Evolutionary conservation across 2,797 vertebrate species (phyloP).

Genomic region (Pseudocheirus occidentalis): DNA sequence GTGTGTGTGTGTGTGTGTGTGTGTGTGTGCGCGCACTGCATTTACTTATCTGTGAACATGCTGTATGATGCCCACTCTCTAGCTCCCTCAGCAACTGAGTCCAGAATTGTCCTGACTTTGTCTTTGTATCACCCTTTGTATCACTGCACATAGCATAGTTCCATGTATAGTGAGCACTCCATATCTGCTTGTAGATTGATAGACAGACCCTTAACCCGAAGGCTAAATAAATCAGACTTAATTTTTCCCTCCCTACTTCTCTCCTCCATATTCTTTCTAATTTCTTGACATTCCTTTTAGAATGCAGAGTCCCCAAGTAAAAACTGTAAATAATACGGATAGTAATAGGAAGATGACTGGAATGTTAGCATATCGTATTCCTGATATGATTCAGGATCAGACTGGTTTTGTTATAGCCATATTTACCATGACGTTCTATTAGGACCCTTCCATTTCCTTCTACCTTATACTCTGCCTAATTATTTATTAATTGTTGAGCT

Average conservation of each 20-base stretch:
- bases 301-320: constrained; percentile 15
- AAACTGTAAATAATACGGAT: neutral
- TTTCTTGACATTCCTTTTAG: constrained; percentile 34
- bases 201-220: neutral
- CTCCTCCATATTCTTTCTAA: constrained; percentile 17
- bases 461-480: constrained; percentile 2
- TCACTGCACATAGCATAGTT: neutral
- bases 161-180: neutral
- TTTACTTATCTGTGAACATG: neutral
- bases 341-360: neutral
- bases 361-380: constrained; percentile 14
- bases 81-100: neutral
- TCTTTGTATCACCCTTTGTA: neutral
- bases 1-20: neutral
- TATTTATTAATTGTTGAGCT: neutral
- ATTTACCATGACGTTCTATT: neutral
- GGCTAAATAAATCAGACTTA: neutral
- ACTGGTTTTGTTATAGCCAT: neutral
- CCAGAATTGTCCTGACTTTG: neutral
- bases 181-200: neutral
- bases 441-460: neutral
- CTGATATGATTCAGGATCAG: neutral
- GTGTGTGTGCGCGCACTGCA: neutral
- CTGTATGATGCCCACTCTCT: too few relatives aligned
- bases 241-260: neutral